Evolutionary conservation across 2,888 invertebrate species (phyloP), one percentile per base, ranked within the genome.

Genomic region (Drosophila neutralis): DNA sequence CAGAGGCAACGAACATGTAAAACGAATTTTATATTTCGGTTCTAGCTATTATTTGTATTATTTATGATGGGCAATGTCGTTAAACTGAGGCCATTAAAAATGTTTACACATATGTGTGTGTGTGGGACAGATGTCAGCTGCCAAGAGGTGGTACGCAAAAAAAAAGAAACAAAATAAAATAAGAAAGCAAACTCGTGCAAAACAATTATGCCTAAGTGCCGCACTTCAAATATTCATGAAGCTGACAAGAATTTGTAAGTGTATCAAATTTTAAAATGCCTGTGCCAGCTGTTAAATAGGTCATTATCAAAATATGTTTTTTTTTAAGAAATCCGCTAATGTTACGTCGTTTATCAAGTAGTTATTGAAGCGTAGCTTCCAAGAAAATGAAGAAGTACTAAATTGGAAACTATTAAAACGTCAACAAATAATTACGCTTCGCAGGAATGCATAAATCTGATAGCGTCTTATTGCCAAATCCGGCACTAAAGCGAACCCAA

Each of bases 351-450:
- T 36, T 48, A 13, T 54, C 18, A 35, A 54, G 36, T 40, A 38
- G 51, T 73, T 64, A 48, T 40, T 27, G 27, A 53, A 24, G 53
- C 53, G 29, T 18, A n/a, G 33, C 53, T 58, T 48, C 45, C 54
- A 58, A 65, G 38, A 48, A 67, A 61, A 29, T 63, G 52, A 40
- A 42, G 69, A 57, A 72, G 45, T 51, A 59, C 51, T 58, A 75
- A 83, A 72, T 74, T 76, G 69, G 78, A 86, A 88, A 87, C 88
- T 87, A 87, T 87, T 85, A 82, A 85, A 76, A 80, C 76, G 87
- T 87, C 87, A 88, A 83, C 87, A 87, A 88, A 87, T 88, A 88
- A 87, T 87, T 87, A 88, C 75, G 80, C 80, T 77, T 84, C 67
- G 71, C 52, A 71, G 76, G 69, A 75, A 70, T 80, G 80, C 75